Evolutionary conservation across 2,113 vertebrate species (phyloP), one percentile per base, ranked within the genome.

Genomic region (Prinia subflava): DNA sequence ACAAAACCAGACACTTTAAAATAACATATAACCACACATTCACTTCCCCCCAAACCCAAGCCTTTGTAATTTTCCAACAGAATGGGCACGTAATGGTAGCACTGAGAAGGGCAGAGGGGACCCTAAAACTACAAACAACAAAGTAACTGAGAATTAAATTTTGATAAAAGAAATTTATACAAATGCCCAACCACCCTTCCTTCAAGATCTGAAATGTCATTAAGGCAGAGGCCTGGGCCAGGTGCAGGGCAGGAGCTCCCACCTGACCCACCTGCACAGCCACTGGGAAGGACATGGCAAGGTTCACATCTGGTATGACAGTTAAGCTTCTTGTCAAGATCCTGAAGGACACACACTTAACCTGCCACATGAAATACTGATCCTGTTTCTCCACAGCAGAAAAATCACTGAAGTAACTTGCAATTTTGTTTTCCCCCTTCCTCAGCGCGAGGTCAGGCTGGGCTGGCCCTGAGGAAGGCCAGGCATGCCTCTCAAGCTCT

Each of bases 51-150:
- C 31, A 44, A 27, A 69, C 12, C 9, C 73, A 70, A 60, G 28
- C 37, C 17, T 77, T 14, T 25, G 15, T 50, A 44, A 50, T 65
- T 70, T 74, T 73, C 37, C 75, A 65, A 6, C 11, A 81, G 35
- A 84, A 47, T 1, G 4, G 31, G 14, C 44, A 77, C 1, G 0
- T 23, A 76, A 37, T 4, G 7, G 23, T 20, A 74, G 46, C 62
- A 44, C 24, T 41, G 46, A 46, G 17, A 65, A 0, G 6, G 35
- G 27, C 31, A 74, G 46, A 52, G 7, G 10, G 18, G 18, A 55
- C 33, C 60, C 42, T 44, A 37, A 57, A 90, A 55, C 65, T n/a
- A 59, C 39, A 46, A 13, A 25, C 25, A 64, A 9, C 23, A n/a
- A 44, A 55, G 6, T 33, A 64, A 60, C 0, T 20, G 35, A 49